Percentiles rank a stretch among this genome's conserved stretches.
phyloP scores from a whole-genome alignment of 2,888 invertebrate genomes.

The Diaphora mendica region DNA sequence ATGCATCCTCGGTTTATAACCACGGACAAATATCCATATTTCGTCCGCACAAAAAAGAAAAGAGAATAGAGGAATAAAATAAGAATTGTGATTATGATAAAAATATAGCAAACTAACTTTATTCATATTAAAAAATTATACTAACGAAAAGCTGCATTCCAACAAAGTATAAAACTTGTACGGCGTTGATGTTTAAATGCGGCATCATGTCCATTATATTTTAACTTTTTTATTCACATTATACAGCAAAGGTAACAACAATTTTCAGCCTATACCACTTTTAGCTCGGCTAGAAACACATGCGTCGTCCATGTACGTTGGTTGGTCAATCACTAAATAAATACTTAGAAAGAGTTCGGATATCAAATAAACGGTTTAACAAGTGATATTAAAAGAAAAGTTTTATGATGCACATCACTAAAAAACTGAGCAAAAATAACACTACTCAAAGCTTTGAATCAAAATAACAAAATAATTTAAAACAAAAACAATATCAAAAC shows the following conservation, averaged over 20 bases:
- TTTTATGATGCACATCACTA: background rate
- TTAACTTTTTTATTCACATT: constrained; percentile 35
- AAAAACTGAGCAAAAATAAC: background rate
- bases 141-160: constrained; percentile 79
- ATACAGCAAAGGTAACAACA: constrained; percentile 8
- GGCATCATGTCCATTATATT: constrained; percentile 51
- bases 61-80: too few relatives aligned
- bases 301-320: constrained; percentile 67
- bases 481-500: background rate
- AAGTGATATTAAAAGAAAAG: constrained; percentile 11
- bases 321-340: constrained; percentile 42
- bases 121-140: constrained; percentile 40
- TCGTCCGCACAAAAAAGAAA: too few relatives aligned
- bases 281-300: constrained; percentile 54
- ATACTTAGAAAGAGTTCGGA: constrained; percentile 25
- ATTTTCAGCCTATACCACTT: constrained; percentile 73
- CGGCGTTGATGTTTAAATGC: constrained; percentile 63
- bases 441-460: background rate
- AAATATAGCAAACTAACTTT: background rate
- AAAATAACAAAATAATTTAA: background rate
- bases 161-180: constrained; percentile 73
- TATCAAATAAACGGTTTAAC: constrained; percentile 32
- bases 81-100: background rate
- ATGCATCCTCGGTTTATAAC: too few relatives aligned
- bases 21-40: too few relatives aligned